Evolutionary conservation across 2,113 vertebrate species (phyloP).

Genomic region (Gasterosteus aculeatus): DNA sequence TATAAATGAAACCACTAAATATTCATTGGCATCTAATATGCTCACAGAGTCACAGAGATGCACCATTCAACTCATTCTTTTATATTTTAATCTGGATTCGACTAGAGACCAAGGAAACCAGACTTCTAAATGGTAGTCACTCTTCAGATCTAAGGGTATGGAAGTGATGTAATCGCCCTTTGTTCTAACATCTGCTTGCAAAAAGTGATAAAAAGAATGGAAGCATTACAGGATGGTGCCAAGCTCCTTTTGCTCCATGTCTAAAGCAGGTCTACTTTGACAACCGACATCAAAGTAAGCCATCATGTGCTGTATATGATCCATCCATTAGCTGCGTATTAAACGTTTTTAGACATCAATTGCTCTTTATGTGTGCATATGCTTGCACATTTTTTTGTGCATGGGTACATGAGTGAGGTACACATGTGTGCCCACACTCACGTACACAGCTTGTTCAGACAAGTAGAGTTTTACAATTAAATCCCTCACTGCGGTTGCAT

Average conservation of each 20-base stretch:
- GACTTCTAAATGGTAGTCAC: conserved; percentile 59
- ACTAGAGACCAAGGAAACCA: conserved; percentile 54
- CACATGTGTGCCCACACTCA: conserved; percentile 53
- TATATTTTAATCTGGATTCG: conserved; percentile 46
- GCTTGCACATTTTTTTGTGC: conserved; percentile 29
- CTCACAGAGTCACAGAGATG: conserved; percentile 58
- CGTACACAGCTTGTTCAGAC: conserved; percentile 64
- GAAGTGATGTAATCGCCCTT: conserved; percentile 68
- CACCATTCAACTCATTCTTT: conserved; percentile 53
- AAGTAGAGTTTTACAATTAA: conserved; percentile 77
- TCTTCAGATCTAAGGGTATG: conserved; percentile 59
- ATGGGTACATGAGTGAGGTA: conserved; percentile 15
- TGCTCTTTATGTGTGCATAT: conserved; percentile 49
- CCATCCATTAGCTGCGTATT: conserved; percentile 70
- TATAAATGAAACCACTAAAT: conserved; percentile 62
- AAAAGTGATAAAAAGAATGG: conserved; percentile 71
- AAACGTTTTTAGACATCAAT: conserved; percentile 63
- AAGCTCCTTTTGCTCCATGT: conserved; percentile 53
- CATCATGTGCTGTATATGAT: conserved; percentile 73
- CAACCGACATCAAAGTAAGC: conserved; percentile 70
- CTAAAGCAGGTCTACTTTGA: conserved; percentile 73
- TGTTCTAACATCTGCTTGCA: conserved; percentile 79
- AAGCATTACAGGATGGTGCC: conserved; percentile 62
- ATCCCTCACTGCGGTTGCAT: conserved; percentile 74
- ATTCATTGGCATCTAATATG: conserved; percentile 65